Conservation (phyloP, 53 echinoderm and acorn worm species). For the Temnopleurus reevesii region DNA sequence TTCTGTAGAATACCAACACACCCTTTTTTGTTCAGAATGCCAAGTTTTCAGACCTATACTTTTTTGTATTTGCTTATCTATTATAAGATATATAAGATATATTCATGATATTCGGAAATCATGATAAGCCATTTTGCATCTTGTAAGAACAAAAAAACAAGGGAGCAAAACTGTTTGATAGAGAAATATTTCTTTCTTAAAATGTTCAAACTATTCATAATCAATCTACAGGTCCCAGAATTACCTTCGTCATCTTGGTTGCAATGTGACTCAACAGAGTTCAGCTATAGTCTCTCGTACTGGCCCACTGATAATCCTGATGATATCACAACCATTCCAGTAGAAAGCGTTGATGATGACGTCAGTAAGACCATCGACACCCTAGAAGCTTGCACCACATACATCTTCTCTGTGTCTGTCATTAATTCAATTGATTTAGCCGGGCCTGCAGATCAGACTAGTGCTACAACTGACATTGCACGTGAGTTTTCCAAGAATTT, state of each 20-base stretch:
- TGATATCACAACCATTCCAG: not conserved
- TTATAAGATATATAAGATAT: too few relatives aligned
- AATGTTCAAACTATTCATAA: too few relatives aligned
- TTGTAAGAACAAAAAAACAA: too few relatives aligned
- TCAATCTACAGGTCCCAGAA: not conserved
- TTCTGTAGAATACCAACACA: too few relatives aligned
- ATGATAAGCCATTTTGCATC: too few relatives aligned
- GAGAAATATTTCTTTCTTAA: not conserved
- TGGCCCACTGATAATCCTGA: not conserved
- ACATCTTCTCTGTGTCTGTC: not conserved
- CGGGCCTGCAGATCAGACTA: not conserved
- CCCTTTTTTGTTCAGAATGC: too few relatives aligned
- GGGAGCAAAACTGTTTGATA: too few relatives aligned
- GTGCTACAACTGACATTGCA: not conserved
- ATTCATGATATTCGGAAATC: too few relatives aligned
- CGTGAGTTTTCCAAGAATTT: too few relatives aligned
- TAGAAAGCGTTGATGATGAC: not conserved
- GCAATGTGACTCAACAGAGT: not conserved
- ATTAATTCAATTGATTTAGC: not conserved
- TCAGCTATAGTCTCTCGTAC: not conserved
- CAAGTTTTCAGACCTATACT: too few relatives aligned
- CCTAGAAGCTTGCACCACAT: not conserved
- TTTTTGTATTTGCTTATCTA: too few relatives aligned
- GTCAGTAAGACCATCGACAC: not conserved
- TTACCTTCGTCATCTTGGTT: not conserved